Evolutionary conservation across 37 sponge, comb jelly and placozoan species (phyloP).

Genomic region (Spongilla lacustris): DNA sequence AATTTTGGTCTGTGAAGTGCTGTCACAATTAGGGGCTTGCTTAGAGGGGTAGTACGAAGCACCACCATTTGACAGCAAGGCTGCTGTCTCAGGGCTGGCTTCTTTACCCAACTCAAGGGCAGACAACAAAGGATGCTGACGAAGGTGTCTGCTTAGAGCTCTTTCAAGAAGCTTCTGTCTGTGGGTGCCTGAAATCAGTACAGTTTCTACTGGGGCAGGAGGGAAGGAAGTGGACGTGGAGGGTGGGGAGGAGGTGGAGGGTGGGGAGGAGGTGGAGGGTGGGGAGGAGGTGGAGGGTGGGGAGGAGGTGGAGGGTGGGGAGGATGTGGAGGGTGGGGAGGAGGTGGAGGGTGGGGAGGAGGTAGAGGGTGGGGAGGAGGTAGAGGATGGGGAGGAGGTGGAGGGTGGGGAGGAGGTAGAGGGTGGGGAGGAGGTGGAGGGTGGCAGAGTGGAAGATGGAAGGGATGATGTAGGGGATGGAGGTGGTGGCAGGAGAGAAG

Average conservation of each 20-base stretch:
- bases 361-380: too few species aligned
- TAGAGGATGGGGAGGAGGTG: not conserved
- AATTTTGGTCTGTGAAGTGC: not conserved
- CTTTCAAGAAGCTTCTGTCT: not conserved
- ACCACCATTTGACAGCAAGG: not conserved
- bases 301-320: too few species aligned
- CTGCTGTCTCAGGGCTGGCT: not conserved
- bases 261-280: too few species aligned
- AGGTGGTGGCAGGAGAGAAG: not conserved
- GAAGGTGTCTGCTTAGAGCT: slow-evolving; percentile 19
- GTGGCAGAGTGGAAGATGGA: not conserved
- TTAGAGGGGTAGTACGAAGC: not conserved
- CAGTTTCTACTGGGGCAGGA: not conserved
- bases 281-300: too few species aligned
- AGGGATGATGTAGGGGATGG: not conserved
- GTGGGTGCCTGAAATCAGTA: slow-evolving; percentile 11
- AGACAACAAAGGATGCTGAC: slow-evolving; percentile 8
- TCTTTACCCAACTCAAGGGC: not conserved
- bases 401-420: not conserved
- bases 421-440: not conserved
- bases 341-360: too few species aligned
- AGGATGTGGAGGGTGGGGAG: too few species aligned
- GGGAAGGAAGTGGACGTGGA: not conserved
- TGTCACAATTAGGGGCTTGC: not conserved
- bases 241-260: too few species aligned